Evolutionary conservation across 1,140 invertebrate genomes (phyloP).

Genomic region (Elymnias hypermnestra): DNA sequence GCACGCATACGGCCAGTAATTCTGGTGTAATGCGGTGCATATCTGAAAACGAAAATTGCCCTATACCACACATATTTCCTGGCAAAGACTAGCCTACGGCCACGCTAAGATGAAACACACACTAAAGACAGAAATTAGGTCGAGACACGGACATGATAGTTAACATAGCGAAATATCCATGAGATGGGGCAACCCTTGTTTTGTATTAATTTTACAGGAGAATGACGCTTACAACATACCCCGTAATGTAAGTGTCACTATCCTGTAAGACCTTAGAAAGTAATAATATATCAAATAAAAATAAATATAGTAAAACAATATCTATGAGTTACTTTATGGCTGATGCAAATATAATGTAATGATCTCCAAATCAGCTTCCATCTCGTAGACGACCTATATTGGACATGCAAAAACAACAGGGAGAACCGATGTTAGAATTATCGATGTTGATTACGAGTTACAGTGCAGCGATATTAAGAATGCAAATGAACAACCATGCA

Average conservation of each 20-base stretch:
- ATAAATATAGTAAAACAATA: slow-evolving; percentile 28
- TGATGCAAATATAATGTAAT: slow-evolving; percentile 44
- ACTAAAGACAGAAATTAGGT: slow-evolving; percentile 68
- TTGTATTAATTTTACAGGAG: slow-evolving; percentile 39
- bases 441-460: slow-evolving; percentile 60
- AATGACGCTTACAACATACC: slow-evolving; percentile 32
- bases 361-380: slow-evolving; percentile 34
- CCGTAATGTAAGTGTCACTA: slow-evolving; percentile 28
- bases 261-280: slow-evolving; percentile 41
- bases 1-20: slow-evolving; percentile 75
- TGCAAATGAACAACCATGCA: slow-evolving; percentile 73
- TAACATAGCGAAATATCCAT: slow-evolving; percentile 71
- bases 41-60: slow-evolving; percentile 76
- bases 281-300: slow-evolving; percentile 28
- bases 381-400: slow-evolving; percentile 49
- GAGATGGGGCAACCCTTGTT: slow-evolving; percentile 76
- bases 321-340: slow-evolving; percentile 39
- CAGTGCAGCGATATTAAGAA: slow-evolving; percentile 68
- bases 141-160: slow-evolving; percentile 72
- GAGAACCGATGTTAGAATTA: slow-evolving; percentile 57
- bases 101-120: slow-evolving; percentile 59
- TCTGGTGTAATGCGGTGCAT: slow-evolving; percentile 75
- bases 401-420: slow-evolving; percentile 63
- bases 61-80: slow-evolving; percentile 74
- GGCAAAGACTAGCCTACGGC: slow-evolving; percentile 52